A percentile compares a stretch with the other conserved stretches of the same genome.
Conservation (phyloP, 2,797 vertebrate species). For the Leucoraja ocellata region DNA sequence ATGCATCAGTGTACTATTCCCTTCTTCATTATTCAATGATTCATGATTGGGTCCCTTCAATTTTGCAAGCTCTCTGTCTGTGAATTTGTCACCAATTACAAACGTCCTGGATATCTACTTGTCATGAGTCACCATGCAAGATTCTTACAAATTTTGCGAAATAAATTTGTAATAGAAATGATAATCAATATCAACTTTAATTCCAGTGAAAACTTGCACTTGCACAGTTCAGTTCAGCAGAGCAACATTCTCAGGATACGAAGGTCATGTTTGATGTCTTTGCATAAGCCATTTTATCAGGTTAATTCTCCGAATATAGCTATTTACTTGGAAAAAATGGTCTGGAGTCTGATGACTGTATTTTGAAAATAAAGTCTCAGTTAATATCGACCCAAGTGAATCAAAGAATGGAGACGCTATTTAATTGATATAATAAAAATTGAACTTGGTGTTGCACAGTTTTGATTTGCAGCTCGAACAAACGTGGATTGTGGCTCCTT, state of each 20-base stretch:
- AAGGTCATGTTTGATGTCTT: neutral
- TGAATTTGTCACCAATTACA: neutral
- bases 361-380: neutral
- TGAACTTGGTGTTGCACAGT: neutral
- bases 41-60: neutral
- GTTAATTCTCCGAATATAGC: neutral
- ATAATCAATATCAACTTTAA: neutral
- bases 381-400: neutral
- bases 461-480: neutral
- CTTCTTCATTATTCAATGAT: neutral
- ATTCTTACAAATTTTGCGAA: neutral
- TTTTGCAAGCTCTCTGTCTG: neutral
- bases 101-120: neutral
- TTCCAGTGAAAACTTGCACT: neutral
- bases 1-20: neutral
- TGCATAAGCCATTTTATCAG: neutral
- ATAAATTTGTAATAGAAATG: neutral
- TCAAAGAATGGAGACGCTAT: neutral
- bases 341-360: neutral
- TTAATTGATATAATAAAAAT: conserved; percentile 4
- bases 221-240: neutral
- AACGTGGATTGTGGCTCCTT: neutral
- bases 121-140: neutral
- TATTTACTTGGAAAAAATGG: neutral
- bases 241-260: neutral